These are phyloP conservation scores for Capricornis sumatraensis DNA, from an alignment of 2,113 vertebrate genomes.

Conservation along the genomic window DNA sequence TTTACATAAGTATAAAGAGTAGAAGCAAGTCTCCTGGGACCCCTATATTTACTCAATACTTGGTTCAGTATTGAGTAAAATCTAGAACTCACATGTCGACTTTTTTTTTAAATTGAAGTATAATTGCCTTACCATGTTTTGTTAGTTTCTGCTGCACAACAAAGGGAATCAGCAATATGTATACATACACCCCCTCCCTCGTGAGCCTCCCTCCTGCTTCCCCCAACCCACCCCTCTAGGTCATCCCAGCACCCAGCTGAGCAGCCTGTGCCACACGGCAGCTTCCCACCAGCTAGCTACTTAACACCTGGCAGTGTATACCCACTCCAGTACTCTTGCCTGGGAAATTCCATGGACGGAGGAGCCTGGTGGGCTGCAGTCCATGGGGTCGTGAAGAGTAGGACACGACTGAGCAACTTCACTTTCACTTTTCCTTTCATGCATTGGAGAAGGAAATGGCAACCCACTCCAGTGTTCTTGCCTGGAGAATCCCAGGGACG, in stretches of 20 bases:
- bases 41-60: not conserved
- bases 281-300: not conserved
- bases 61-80: not conserved
- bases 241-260: not conserved
- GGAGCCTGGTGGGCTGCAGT: too few relatives aligned
- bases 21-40: not conserved
- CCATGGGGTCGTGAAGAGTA: too few relatives aligned
- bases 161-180: not conserved
- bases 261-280: rapidly evolving
- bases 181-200: not conserved
- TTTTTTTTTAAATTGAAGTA: not conserved
- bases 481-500: too few relatives aligned
- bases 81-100: not conserved
- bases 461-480: too few relatives aligned
- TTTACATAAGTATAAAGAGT: not conserved
- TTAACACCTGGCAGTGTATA: not conserved
- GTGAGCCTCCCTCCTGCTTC: not conserved
- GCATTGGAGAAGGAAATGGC: too few relatives aligned
- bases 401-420: too few relatives aligned
- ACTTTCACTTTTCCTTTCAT: too few relatives aligned
- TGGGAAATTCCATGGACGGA: too few relatives aligned
- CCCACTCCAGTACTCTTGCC: too few relatives aligned
- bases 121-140: not conserved
- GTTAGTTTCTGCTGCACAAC: not conserved
- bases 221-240: not conserved